Evolutionary conservation across 2,113 vertebrate genomes (phyloP).

Genomic region (Regulus satrapa): DNA sequence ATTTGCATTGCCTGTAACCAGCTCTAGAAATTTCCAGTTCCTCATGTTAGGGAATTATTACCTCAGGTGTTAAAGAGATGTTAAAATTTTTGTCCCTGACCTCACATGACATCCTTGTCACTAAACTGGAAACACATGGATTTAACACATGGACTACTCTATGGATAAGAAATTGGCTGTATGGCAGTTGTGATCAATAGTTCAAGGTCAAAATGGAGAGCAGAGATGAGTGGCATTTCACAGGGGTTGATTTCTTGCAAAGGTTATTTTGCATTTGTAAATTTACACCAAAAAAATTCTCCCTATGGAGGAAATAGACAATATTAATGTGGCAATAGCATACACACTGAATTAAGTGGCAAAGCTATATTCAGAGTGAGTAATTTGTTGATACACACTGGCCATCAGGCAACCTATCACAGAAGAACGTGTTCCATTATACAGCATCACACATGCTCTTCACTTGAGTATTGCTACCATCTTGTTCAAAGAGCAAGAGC

Average conservation of each 20-base stretch:
- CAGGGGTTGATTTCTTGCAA: not conserved
- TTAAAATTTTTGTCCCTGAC: not conserved
- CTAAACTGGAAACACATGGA: not conserved
- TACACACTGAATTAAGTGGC: not conserved
- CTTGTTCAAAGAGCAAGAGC: not conserved
- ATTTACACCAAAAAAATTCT: not conserved
- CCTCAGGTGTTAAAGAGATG: not conserved
- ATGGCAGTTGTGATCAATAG: not conserved
- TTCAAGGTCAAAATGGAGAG: not conserved
- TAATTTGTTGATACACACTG: not conserved
- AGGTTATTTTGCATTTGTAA: not conserved
- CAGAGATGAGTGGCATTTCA: fast-evolving
- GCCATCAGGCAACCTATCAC: not conserved
- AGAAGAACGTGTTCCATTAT: not conserved
- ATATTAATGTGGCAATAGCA: not conserved
- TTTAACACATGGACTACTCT: not conserved
- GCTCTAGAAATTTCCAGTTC: not conserved
- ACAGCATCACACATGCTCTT: fast-evolving
- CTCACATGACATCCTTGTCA: not conserved
- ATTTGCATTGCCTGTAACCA: not conserved
- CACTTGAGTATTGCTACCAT: not conserved
- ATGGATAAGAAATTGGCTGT: not conserved
- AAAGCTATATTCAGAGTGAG: not conserved
- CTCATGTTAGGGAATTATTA: not conserved
- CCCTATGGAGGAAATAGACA: not conserved